Base-by-base conservation (phyloP, 2,888 invertebrate genomes). In the Geotrupes spiniger region DNA sequence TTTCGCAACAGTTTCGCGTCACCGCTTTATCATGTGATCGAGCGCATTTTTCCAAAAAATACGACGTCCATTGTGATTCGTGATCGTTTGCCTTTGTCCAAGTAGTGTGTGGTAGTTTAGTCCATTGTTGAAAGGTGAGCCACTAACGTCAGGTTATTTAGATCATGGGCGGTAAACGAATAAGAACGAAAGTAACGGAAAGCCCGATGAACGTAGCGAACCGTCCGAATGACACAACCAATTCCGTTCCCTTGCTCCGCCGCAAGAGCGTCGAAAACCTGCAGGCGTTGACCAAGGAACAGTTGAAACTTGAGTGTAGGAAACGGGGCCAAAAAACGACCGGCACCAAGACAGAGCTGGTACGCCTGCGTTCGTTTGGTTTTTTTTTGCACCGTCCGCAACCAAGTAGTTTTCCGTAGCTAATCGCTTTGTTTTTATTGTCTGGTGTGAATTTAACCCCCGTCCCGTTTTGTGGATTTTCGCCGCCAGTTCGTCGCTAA, bases 331-430 rank as follows among this genome's bases (percentile, higher is more conserved):
- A 83, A 71, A 83, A 83, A 68, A 78, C 81, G 37, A 77, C 81
- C 56, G 85, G 85, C 69, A 84, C 81, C 77, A 84, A 84, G 75
- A 78, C 76, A 60, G 84, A 84, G 77, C 78, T 85, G 84, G 84
- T 84, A 84, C 74, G 68, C 53, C 46, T 46, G 26, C 15, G 14
- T n/a, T 25, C 17, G 26, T 37, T 17, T 33, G 4, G 41, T 33
- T 42, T 17, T 16, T 40, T 36, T 25, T 36, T 43, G 28, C 29
- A 27, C 27, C 16, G 17, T 16, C n/a, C n/a, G n/a, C n/a, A n/a
- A n/a, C n/a, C n/a, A n/a, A n/a, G n/a, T 21, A 21, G 21, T 36
- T 15, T 14, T 14, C 8, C 14, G 36, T 36, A 21, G 21, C 21
- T 6, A 12, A 36, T 31, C 16, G 36, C 16, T 36, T 36, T 12